Conservation (phyloP, 2,113 vertebrate genomes). For the Cebidichthys violaceus region DNA sequence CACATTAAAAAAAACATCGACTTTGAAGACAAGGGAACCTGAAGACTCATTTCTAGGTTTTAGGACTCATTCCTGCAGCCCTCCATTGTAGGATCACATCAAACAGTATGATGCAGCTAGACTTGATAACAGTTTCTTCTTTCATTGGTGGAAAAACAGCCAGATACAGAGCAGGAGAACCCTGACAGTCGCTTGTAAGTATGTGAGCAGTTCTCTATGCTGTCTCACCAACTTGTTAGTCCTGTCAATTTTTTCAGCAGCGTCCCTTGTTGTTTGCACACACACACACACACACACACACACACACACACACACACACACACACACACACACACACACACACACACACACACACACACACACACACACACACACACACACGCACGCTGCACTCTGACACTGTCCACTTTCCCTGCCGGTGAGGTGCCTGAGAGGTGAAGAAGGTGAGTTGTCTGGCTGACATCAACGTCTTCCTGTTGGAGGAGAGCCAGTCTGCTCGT, state of each 20-base stretch:
- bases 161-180: not conserved
- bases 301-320: constrained; percentile 11
- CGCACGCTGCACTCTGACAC: constrained; percentile 14
- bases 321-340: not conserved
- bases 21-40: too few relatives aligned
- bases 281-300: constrained; percentile 22
- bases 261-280: not conserved
- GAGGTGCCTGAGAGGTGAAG: constrained; percentile 35
- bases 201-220: not conserved
- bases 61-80: too few relatives aligned
- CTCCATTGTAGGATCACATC: too few relatives aligned
- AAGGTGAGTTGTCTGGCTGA: constrained; percentile 43
- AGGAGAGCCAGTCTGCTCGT: not conserved
- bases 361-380: not conserved
- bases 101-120: not conserved
- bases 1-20: too few relatives aligned
- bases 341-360: constrained; percentile 22
- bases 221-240: constrained; percentile 4
- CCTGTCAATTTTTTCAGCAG: constrained; percentile 10
- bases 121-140: not conserved
- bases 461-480: constrained; percentile 42
- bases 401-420: constrained; percentile 19
- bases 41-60: too few relatives aligned
- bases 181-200: constrained; percentile 1
- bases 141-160: not conserved